These are phyloP conservation scores for Danio aesculapii DNA, from an alignment of 2,797 vertebrate species.

Conservation along the genomic window DNA sequence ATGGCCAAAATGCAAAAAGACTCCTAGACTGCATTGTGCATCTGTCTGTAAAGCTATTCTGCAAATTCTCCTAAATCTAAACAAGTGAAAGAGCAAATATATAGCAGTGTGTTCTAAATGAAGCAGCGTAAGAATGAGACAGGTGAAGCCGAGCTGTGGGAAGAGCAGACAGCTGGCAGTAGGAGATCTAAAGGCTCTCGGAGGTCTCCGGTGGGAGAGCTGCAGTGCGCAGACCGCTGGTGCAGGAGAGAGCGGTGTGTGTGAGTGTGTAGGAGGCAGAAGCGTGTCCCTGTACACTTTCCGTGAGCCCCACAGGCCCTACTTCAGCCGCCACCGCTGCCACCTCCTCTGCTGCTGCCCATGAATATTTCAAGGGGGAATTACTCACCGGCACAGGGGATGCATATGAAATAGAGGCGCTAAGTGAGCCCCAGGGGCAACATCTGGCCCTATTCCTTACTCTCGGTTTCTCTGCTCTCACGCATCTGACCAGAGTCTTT, in stretches of 20 bases:
- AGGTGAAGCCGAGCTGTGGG: constrained; percentile 3
- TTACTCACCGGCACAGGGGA: constrained; percentile 54
- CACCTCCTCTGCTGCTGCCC: constrained; percentile 38
- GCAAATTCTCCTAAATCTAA: background rate
- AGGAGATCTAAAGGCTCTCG: constrained; percentile 59
- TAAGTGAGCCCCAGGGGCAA: constrained; percentile 63
- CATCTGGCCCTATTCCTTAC: constrained; percentile 55
- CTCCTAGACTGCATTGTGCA: background rate
- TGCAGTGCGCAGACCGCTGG: constrained; percentile 23
- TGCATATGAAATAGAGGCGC: constrained; percentile 58
- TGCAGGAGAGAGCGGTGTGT: constrained; percentile 26
- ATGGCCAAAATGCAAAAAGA: too few relatives aligned
- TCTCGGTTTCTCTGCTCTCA: constrained; percentile 23
- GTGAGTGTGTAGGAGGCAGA: constrained; percentile 34
- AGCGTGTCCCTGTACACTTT: constrained; percentile 25
- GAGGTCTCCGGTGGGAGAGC: constrained; percentile 47
- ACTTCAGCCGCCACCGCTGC: constrained; percentile 10
- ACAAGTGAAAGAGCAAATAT: constrained; percentile 29
- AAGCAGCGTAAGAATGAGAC: constrained; percentile 16
- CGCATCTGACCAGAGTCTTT: constrained; percentile 29
- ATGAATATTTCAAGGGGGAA: constrained; percentile 68
- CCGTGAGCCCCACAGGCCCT: constrained; percentile 40
- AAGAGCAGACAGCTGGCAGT: constrained; percentile 58
- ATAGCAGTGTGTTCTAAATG: constrained; percentile 18
- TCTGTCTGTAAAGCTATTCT: background rate